These are phyloP conservation scores for Samia ricini DNA, from an alignment of 1,140 invertebrate species.

Conservation along the genomic window DNA sequence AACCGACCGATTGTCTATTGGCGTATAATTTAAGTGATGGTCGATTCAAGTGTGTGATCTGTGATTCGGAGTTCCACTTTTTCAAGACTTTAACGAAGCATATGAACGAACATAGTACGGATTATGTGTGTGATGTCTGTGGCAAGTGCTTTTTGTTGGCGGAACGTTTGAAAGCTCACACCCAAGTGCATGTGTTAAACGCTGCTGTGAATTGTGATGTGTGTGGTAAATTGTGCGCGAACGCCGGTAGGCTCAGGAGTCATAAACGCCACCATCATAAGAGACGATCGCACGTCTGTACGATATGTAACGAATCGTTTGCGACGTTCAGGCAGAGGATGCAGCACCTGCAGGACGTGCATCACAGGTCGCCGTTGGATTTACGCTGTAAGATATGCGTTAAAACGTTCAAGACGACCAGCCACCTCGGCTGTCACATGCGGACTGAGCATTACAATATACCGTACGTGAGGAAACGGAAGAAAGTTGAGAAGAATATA, in stretches of 20 bases:
- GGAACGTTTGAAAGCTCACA: slow-evolving; percentile 19
- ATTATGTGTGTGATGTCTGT: slow-evolving; percentile 25
- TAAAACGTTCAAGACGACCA: slow-evolving; percentile 14
- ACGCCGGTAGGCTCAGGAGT: slow-evolving; percentile 4
- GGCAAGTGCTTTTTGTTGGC: slow-evolving; percentile 20
- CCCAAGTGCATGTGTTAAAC: slow-evolving; percentile 4
- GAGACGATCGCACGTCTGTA: slow-evolving; percentile 16
- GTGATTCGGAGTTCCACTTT: slow-evolving; percentile 20
- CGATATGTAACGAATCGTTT: slow-evolving; percentile 18
- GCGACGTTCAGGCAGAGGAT: slow-evolving; percentile 9
- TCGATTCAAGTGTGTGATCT: slow-evolving; percentile 15
- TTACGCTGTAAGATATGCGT: slow-evolving; percentile 19
- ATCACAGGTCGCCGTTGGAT: slow-evolving; percentile 15
- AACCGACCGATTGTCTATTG: slow-evolving; percentile 19
- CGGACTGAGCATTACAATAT: slow-evolving; percentile 27
- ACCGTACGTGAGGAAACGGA: slow-evolving; percentile 12
- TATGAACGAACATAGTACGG: slow-evolving; percentile 26
- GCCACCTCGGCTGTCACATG: slow-evolving; percentile 20
- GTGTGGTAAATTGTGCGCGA: slow-evolving; percentile 17
- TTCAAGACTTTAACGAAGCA: slow-evolving; percentile 24
- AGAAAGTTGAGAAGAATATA: not conserved
- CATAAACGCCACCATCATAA: slow-evolving; percentile 22
- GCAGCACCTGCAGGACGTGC: slow-evolving; percentile 19
- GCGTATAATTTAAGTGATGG: slow-evolving; percentile 20
- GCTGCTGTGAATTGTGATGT: slow-evolving; percentile 9